These are phyloP conservation scores for Kryptolebias ocellatus DNA, from an alignment of 2,797 vertebrate genomes.

Conservation along the genomic window DNA sequence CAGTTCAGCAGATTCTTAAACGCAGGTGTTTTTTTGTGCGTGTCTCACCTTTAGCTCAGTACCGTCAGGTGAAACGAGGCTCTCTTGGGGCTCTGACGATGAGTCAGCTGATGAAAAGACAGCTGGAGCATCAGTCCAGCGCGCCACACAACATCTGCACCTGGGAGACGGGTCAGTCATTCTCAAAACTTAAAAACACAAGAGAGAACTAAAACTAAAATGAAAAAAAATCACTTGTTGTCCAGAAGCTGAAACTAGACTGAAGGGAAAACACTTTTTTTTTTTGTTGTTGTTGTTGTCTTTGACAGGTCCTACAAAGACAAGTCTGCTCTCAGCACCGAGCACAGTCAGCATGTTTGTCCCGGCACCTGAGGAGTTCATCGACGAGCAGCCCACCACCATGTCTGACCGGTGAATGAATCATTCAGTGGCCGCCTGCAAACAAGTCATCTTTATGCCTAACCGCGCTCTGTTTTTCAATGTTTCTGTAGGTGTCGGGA, in stretches of 20 bases:
- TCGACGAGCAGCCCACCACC: constrained; percentile 94
- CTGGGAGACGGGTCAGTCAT: constrained; percentile 93
- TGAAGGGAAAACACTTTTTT: not conserved
- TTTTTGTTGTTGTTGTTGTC: not conserved
- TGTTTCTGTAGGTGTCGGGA: constrained; percentile 89
- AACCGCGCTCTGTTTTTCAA: not conserved
- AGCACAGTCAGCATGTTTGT: constrained; percentile 99
- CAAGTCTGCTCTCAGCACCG: constrained; percentile 94
- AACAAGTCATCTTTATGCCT: not conserved
- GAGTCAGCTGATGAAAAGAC: constrained; percentile 98
- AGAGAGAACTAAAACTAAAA: not conserved
- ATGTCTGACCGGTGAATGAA: constrained; percentile 93
- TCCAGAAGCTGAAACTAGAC: not conserved
- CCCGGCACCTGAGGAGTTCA: constrained; percentile 96
- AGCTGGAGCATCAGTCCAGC: constrained; percentile 98
- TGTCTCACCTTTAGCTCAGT: constrained; percentile 88
- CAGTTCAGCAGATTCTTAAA: constrained; percentile 12
- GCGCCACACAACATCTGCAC: constrained; percentile 98
- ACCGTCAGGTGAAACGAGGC: constrained; percentile 97
- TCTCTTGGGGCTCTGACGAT: constrained; percentile 96
- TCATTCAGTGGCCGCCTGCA: not conserved
- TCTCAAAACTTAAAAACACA: not conserved
- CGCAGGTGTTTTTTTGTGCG: constrained; percentile 22
- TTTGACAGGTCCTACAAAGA: constrained; percentile 91
- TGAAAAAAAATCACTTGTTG: not conserved